Evolutionary conservation across 2,888 invertebrate species (phyloP).

Genomic region (Catocala sponsa): DNA sequence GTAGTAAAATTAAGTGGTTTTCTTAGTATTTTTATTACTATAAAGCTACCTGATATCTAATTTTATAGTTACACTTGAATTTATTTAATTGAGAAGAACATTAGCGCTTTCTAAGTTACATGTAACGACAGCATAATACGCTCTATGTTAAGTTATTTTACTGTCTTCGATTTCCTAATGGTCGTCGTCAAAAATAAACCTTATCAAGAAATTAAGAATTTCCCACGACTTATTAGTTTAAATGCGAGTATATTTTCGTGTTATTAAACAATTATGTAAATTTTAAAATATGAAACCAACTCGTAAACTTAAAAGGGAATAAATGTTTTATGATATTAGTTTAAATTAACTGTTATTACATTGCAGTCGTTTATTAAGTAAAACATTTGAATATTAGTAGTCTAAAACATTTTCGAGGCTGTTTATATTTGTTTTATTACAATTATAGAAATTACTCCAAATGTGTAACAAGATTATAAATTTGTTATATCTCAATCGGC

Average conservation of each 20-base stretch:
- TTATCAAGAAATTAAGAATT: conserved; percentile 29
- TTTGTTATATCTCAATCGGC: too few species aligned
- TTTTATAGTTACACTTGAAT: conserved; percentile 52
- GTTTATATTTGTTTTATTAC: neutral
- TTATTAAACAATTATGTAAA: conserved; percentile 18
- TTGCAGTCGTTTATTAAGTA: conserved; percentile 9
- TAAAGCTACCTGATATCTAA: conserved; percentile 67
- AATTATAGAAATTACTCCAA: too few species aligned
- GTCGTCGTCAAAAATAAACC: conserved; percentile 4
- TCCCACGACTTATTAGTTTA: conserved; percentile 34
- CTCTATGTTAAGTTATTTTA: neutral
- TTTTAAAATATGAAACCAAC: conserved; percentile 13
- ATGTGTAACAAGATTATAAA: too few species aligned
- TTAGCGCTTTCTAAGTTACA: conserved; percentile 47
- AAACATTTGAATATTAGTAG: conserved; percentile 4
- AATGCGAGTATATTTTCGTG: conserved; percentile 6
- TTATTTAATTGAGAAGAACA: conserved; percentile 58
- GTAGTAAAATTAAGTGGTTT: conserved; percentile 74
- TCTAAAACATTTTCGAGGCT: neutral
- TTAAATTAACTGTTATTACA: conserved; percentile 9
- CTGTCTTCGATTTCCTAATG: conserved; percentile 8
- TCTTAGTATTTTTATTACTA: conserved; percentile 66
- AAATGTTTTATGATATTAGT: conserved; percentile 34
- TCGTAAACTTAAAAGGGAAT: conserved; percentile 23
- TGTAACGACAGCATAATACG: conserved; percentile 18